Percentiles rank a stretch among this genome's conserved stretches.
phyloP scores from a whole-genome alignment of 1,140 invertebrate genomes.

The Ganaspis sp. region DNA sequence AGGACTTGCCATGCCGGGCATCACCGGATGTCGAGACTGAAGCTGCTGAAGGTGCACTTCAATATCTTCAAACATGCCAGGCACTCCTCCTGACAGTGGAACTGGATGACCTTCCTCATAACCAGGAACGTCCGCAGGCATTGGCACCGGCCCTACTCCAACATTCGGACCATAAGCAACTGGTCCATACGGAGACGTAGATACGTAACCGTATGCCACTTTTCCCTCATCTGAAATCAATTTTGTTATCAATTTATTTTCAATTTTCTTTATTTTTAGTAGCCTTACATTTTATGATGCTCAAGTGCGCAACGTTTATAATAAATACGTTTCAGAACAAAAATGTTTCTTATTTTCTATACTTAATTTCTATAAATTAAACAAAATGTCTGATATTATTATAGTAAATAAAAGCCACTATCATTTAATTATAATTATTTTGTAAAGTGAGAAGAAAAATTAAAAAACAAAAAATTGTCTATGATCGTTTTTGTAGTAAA shows the following conservation, averaged over 20 bases:
- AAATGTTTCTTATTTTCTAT: too few relatives aligned
- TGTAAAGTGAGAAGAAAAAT: too few relatives aligned
- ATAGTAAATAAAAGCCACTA: too few relatives aligned
- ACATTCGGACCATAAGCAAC: conserved; percentile 75
- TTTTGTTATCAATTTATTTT: too few relatives aligned
- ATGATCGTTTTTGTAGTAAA: too few relatives aligned
- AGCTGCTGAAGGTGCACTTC: conserved; percentile 83
- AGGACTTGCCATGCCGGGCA: conserved; percentile 70
- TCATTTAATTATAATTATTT: too few relatives aligned
- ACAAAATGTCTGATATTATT: too few relatives aligned
- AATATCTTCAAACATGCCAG: conserved; percentile 83
- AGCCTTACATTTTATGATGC: not conserved
- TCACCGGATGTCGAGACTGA: conserved; percentile 71
- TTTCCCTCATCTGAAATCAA: conserved; percentile 77
- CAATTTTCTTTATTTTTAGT: not conserved
- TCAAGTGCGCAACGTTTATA: too few relatives aligned
- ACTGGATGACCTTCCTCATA: conserved; percentile 73
- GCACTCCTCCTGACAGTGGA: conserved; percentile 62
- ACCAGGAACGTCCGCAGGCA: conserved; percentile 70
- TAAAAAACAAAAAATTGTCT: too few relatives aligned
- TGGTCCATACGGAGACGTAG: conserved; percentile 81
- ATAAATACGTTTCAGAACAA: too few relatives aligned
- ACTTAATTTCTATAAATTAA: too few relatives aligned
- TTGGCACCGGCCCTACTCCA: conserved; percentile 75
- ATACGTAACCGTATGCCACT: conserved; percentile 81